Conservation (phyloP, 23 tunicate genomes). For the Aplidium turbinatum region DNA sequence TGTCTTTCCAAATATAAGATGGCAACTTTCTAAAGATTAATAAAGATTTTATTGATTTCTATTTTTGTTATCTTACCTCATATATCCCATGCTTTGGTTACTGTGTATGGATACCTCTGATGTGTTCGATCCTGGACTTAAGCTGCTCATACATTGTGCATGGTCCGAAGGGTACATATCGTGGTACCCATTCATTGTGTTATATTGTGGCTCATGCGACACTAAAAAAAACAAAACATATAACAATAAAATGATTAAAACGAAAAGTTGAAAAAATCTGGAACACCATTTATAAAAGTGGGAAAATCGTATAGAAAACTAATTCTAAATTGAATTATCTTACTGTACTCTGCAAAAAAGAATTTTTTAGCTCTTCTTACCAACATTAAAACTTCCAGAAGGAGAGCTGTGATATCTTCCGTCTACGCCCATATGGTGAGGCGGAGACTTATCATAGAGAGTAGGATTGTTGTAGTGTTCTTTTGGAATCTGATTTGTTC, state of each 20-base stretch:
- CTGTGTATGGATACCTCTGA: constrained; percentile 39
- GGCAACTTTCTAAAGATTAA: no score
- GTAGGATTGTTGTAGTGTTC: not conserved
- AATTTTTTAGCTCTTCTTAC: not conserved
- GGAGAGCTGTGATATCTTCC: not conserved
- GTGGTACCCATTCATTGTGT: no score
- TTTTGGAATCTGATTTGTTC: not conserved
- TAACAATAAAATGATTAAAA: no score
- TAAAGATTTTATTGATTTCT: no score
- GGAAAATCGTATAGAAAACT: not conserved
- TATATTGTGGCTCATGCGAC: no score
- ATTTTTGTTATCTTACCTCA: not conserved
- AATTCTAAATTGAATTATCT: not conserved
- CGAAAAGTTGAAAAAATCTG: no score
- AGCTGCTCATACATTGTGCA: no score
- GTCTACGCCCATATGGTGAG: constrained; percentile 30
- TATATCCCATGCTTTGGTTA: not conserved
- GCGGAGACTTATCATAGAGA: constrained; percentile 21
- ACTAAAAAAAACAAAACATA: no score
- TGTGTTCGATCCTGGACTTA: constrained; percentile 39
- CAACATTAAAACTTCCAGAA: not conserved
- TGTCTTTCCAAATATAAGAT: no score
- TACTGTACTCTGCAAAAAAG: not conserved
- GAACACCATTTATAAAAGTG: not conserved
- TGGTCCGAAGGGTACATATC: no score